Base-by-base conservation (phyloP, 2,797 vertebrate species). In the Dromococcyx pavoninus region DNA sequence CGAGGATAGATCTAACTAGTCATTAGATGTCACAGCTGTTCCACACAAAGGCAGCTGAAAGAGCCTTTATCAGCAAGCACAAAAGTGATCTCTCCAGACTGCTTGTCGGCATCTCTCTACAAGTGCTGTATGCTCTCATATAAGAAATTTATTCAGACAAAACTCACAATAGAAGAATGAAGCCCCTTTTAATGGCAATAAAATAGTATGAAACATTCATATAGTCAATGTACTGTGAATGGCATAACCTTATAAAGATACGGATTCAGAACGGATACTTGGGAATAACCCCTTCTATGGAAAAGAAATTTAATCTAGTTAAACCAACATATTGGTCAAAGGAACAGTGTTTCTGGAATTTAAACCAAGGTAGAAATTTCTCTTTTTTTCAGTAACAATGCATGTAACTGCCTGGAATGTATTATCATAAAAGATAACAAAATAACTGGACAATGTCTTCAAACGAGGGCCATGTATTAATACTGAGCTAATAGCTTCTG, bases 1-100 rank as follows among this genome's bases (percentile, higher is more conserved):
- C 87, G 1, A 61, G 91, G 93, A 95, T 54, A 92, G 92, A 95
- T 67, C 94, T 95, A 94, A 94, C 74, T 94, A 97, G 91, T 48
- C 94, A 93, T 97, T 93, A 95, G 91, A 93, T 93, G 88, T 97
- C 86, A 95, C 91, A 97, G 97, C 94, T 97, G 91, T 94, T 96
- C 93, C 88, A 78, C 93, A 95, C 94, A 97, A 93, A 96, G 93
- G 96, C 95, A 97, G 97, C 97, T 97, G 95, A 97, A 97, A 97
- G 96, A 96, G 95, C 93, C 93, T 97, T 97, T 96, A 96, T 94
- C 94, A 97, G 94, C 95, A 97, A 95, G 90, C 89, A 97, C 85
- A 96, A 96, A 91, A 97, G 95, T 91, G 75, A 92, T 86, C 85
- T 96, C 84, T 90, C 88, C 95, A 94, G 93, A 92, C 82, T 95